Conservation (phyloP, 2,113 vertebrate genomes). For the Bambusicola thoracicus region DNA sequence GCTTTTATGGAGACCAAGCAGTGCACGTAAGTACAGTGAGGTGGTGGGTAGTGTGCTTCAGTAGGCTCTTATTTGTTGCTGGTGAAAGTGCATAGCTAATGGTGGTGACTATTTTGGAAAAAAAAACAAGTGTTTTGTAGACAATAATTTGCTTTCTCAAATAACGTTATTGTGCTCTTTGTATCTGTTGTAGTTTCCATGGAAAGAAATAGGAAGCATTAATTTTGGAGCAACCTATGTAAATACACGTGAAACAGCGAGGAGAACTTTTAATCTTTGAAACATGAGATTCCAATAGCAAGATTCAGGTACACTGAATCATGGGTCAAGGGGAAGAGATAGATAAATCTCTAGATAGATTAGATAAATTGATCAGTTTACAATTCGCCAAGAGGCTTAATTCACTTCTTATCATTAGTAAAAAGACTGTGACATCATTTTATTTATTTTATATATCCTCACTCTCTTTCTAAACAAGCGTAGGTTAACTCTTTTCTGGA, state of each 20-base stretch:
- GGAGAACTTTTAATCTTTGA: not conserved
- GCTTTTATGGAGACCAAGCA: not conserved
- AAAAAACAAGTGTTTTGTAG: too few relatives aligned
- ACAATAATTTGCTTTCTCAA: too few relatives aligned
- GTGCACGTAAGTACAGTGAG: not conserved
- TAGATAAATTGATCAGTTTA: not conserved
- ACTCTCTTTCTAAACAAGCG: not conserved
- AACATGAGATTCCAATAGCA: not conserved
- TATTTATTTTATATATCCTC: not conserved
- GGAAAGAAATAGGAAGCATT: too few relatives aligned
- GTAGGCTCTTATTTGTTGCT: not conserved
- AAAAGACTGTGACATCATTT: not conserved
- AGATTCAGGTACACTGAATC: not conserved
- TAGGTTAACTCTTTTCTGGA: not conserved
- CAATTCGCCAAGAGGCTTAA: not conserved
- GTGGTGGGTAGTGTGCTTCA: not conserved
- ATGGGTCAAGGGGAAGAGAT: constrained; percentile 3
- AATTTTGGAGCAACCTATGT: not conserved
- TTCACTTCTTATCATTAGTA: not conserved
- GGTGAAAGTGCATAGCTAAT: too few relatives aligned
- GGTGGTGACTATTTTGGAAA: too few relatives aligned
- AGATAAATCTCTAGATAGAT: too few relatives aligned
- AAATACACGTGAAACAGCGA: not conserved
- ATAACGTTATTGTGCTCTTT: too few relatives aligned
- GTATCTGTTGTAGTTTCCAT: too few relatives aligned